Percentiles rank a stretch among this genome's conserved stretches.
phyloP scores from a whole-genome alignment of 2,888 invertebrate genomes.

The Patella ulyssiponensis region DNA sequence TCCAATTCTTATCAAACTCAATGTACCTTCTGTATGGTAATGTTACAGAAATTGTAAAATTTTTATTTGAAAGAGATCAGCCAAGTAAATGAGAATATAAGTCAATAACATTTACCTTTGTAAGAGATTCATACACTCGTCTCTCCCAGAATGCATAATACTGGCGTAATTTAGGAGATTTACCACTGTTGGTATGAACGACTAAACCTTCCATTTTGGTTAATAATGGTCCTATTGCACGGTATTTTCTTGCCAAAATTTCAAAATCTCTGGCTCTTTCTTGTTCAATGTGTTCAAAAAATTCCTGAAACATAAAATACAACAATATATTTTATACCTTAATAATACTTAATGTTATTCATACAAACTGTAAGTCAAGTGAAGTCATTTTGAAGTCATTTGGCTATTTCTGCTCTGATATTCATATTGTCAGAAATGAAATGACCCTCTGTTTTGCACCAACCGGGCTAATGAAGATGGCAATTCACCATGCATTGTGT shows the following conservation, averaged over 20 bases:
- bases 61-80: too few relatives aligned
- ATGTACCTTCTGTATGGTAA: too few relatives aligned
- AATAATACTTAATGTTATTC: not conserved
- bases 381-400: too few relatives aligned
- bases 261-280: constrained; percentile 81
- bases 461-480: too few relatives aligned
- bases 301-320: constrained; percentile 74
- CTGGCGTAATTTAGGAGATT: constrained; percentile 80
- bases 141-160: constrained; percentile 89
- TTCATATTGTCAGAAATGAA: too few relatives aligned
- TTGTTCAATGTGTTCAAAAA: constrained; percentile 81
- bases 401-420: too few relatives aligned
- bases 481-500: too few relatives aligned
- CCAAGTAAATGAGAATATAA: too few relatives aligned
- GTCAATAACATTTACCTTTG: constrained; percentile 73
- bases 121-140: constrained; percentile 81
- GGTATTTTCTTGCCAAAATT: constrained; percentile 81
- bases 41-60: too few relatives aligned
- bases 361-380: not conserved
- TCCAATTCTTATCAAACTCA: too few relatives aligned
- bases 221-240: constrained; percentile 85
- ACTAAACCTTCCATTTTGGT: constrained; percentile 89
- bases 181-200: constrained; percentile 84
- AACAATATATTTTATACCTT: constrained; percentile 7
- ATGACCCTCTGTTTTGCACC: too few relatives aligned